These are phyloP conservation scores for Capromys pilorides DNA, from an alignment of 2,797 vertebrate genomes.

Conservation along the genomic window DNA sequence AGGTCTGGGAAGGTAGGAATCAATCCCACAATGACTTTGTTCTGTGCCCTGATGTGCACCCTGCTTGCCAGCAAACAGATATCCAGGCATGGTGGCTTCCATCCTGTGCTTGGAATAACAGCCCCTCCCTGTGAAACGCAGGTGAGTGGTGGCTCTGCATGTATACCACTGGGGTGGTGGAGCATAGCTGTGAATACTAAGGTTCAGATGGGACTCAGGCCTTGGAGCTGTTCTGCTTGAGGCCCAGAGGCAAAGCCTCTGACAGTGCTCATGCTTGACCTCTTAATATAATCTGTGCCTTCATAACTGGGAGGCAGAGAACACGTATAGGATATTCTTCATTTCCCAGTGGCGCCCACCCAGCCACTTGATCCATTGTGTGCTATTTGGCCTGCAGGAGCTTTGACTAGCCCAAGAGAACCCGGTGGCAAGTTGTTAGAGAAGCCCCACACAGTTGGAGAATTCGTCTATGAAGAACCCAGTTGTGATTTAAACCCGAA, in stretches of 20 bases:
- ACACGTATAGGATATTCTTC: neutral
- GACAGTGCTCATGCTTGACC: neutral
- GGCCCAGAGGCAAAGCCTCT: neutral
- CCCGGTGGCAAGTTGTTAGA: accelerated
- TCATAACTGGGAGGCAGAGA: neutral
- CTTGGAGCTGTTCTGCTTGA: neutral
- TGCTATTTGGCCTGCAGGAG: neutral
- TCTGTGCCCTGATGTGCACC: neutral
- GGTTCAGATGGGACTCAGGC: neutral
- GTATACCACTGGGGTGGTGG: neutral
- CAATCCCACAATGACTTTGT: accelerated
- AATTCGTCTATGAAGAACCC: accelerated
- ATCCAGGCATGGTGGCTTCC: neutral
- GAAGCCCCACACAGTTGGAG: accelerated
- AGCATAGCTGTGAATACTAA: accelerated
- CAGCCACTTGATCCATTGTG: neutral
- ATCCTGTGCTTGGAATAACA: neutral
- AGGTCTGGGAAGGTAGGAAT: neutral
- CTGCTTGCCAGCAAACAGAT: neutral
- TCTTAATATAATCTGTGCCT: neutral
- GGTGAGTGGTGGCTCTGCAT: neutral
- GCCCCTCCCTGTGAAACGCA: neutral
- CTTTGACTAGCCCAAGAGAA: neutral
- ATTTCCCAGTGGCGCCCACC: accelerated
- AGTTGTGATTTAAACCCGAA: neutral